phyloP scores from a whole-genome alignment of 2,113 vertebrate genomes.

The Gopherus flavomarginatus region DNA sequence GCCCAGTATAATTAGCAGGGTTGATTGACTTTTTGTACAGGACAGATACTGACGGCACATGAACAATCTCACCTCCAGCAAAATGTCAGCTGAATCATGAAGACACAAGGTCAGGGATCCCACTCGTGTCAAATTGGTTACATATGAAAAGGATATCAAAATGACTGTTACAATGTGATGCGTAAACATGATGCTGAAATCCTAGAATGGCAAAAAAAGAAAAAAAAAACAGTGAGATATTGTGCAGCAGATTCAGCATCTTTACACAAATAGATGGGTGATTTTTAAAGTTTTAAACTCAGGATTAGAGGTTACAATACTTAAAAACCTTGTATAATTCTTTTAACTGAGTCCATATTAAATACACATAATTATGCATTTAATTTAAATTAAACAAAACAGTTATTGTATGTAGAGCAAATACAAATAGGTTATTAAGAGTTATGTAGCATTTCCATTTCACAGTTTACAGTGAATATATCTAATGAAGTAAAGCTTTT shows the following conservation, averaged over 20 bases:
- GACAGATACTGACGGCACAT: not conserved
- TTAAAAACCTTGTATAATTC: not conserved
- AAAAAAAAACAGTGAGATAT: constrained; percentile 34
- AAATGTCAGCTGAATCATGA: constrained; percentile 89
- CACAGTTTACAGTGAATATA: not conserved
- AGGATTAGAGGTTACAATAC: not conserved
- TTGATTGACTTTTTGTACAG: not conserved
- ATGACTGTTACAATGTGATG: constrained; percentile 91
- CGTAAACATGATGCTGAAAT: constrained; percentile 95
- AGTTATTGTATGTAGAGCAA: not conserved
- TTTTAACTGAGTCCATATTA: not conserved
- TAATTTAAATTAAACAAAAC: constrained; percentile 13
- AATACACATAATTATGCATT: not conserved
- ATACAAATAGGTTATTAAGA: not conserved
- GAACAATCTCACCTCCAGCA: constrained; percentile 92
- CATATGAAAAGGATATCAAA: constrained; percentile 92
- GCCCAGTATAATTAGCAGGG: not conserved
- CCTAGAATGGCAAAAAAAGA: constrained; percentile 80
- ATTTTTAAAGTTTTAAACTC: constrained; percentile 17
- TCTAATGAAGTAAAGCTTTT: not conserved
- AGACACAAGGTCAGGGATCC: constrained; percentile 93
- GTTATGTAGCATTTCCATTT: not conserved
- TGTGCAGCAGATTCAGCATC: constrained; percentile 20
- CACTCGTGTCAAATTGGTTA: constrained; percentile 95
- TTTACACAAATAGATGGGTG: not conserved